These are phyloP conservation scores for Crepidodera aurea DNA, from an alignment of 2,888 invertebrate genomes.

Conservation along the genomic window DNA sequence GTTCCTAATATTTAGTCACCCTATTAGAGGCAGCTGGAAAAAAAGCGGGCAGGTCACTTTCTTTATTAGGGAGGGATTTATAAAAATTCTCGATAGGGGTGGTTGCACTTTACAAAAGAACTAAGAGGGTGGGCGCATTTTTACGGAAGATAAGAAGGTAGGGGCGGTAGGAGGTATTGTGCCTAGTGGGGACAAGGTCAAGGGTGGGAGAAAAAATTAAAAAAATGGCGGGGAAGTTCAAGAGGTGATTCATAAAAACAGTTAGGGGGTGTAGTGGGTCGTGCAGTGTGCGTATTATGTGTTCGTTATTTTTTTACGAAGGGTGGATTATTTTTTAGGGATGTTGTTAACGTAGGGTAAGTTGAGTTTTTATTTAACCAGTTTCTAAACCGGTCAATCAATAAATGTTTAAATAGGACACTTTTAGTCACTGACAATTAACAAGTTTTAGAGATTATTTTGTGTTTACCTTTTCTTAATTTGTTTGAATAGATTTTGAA, in stretches of 20 bases:
- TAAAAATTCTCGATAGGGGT: constrained; percentile 47
- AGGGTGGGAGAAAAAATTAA: constrained; percentile 39
- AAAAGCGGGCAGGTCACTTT: constrained; percentile 52
- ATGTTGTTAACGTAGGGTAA: constrained; percentile 20
- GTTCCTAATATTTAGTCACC: constrained; percentile 39
- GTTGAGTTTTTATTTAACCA: neutral
- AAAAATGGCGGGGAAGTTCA: constrained; percentile 41
- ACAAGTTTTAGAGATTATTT: too few species aligned
- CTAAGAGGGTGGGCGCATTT: constrained; percentile 47
- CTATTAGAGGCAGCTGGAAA: constrained; percentile 45
- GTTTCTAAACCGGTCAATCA: too few species aligned
- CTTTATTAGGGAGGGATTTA: constrained; percentile 53
- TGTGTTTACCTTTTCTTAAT: too few species aligned
- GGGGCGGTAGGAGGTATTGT: constrained; percentile 36
- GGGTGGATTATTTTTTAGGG: constrained; percentile 30
- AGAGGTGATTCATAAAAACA: constrained; percentile 43
- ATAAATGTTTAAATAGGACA: too few species aligned
- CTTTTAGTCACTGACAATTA: too few species aligned
- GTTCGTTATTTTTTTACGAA: constrained; percentile 33
- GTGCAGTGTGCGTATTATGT: constrained; percentile 20
- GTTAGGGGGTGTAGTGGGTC: constrained; percentile 30
- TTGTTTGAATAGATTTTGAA: too few species aligned
- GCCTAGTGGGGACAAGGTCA: constrained; percentile 39
- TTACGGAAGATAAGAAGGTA: constrained; percentile 44
- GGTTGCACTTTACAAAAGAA: constrained; percentile 39